phyloP scores from a whole-genome alignment of 2,113 vertebrate genomes.

The Edolisoma coerulescens region DNA sequence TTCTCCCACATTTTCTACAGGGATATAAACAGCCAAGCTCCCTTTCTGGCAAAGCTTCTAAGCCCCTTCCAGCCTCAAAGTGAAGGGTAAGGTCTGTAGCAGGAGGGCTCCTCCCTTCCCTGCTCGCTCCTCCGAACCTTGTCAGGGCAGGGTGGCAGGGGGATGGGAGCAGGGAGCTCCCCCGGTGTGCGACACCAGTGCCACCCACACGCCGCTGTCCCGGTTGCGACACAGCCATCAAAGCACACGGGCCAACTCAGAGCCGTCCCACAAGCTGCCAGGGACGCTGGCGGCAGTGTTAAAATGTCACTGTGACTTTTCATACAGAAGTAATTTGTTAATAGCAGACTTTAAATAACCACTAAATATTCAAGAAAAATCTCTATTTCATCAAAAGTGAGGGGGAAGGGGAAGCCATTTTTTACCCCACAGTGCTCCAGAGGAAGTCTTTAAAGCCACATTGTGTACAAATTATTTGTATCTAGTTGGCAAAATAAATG shows the following conservation, averaged over 20 bases:
- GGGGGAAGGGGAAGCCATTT: not conserved
- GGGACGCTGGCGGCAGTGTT: rapidly evolving
- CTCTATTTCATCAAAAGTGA: not conserved
- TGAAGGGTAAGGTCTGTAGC: rapidly evolving
- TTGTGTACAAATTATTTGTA: not conserved
- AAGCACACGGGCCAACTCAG: rapidly evolving
- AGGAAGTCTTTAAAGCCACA: not conserved
- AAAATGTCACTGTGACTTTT: not conserved
- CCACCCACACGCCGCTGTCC: not conserved
- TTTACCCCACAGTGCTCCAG: not conserved
- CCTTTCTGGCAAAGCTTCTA: not conserved
- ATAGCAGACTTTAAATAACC: not conserved
- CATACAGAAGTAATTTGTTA: not conserved
- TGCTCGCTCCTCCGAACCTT: rapidly evolving
- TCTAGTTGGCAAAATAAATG: not conserved
- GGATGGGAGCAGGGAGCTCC: rapidly evolving
- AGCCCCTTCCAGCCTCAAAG: not conserved
- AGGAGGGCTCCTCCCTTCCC: not conserved
- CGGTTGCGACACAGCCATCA: rapidly evolving
- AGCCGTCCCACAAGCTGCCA: not conserved
- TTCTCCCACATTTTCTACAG: not conserved
- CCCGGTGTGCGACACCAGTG: rapidly evolving
- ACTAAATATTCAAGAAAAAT: not conserved
- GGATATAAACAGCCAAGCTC: not conserved
- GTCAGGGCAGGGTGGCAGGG: rapidly evolving